Conservation (phyloP, 2,113 vertebrate species). For the Melozone crissalis region DNA sequence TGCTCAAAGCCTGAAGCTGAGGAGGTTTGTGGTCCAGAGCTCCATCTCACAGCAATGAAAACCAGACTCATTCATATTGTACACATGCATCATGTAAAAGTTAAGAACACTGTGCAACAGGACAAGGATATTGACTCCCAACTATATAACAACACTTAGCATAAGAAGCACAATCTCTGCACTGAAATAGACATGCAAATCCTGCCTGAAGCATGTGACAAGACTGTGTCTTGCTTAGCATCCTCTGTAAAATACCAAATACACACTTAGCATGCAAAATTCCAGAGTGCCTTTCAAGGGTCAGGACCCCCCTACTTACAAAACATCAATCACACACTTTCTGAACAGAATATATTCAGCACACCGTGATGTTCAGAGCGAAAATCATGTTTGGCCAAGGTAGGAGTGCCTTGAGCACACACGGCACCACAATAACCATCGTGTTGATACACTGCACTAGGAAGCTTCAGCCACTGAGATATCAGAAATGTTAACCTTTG, state of each 20-base stretch:
- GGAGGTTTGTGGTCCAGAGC: background rate
- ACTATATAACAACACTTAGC: background rate
- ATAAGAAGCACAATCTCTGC: background rate
- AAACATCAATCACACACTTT: background rate
- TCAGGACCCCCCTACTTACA: accelerated
- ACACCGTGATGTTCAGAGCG: background rate
- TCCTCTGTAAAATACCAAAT: background rate
- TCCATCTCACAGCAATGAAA: background rate
- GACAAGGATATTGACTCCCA: background rate
- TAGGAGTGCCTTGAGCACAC: background rate
- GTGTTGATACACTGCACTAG: background rate
- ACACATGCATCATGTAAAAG: background rate
- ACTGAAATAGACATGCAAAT: background rate
- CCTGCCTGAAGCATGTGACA: background rate
- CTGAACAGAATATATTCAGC: background rate
- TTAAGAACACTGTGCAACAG: background rate
- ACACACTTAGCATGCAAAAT: background rate
- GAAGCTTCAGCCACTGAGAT: background rate
- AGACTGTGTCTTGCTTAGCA: background rate
- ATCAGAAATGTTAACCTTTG: background rate
- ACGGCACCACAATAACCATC: background rate
- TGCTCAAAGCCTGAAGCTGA: background rate
- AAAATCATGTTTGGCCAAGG: background rate
- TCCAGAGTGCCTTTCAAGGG: background rate
- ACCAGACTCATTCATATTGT: background rate